Conservation (phyloP, 2,888 invertebrate genomes). For the Petrolisthes cinctipes region DNA sequence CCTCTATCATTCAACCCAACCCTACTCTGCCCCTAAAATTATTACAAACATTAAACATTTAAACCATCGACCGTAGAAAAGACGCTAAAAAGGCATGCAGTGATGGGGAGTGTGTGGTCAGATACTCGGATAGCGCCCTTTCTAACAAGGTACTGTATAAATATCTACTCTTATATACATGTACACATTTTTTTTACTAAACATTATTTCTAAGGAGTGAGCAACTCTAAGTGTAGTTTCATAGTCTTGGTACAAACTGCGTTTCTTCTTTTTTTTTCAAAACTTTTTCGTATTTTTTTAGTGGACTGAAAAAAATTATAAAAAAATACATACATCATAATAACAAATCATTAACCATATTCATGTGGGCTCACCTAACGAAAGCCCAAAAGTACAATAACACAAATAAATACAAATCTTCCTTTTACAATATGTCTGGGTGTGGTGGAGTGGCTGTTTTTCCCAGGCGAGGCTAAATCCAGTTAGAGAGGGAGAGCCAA, state of each 20-base stretch:
- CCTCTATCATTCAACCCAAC: background rate
- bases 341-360: background rate
- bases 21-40: background rate
- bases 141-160: slow-evolving; percentile 26
- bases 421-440: background rate
- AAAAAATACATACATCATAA: background rate
- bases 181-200: slow-evolving; percentile 15
- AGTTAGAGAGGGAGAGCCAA: background rate
- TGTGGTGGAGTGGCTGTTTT: background rate
- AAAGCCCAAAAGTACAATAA: background rate
- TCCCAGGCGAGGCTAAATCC: background rate
- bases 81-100: background rate
- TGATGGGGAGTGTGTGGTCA: slow-evolving; percentile 11
- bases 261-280: background rate
- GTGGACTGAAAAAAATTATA: slow-evolving; percentile 18
- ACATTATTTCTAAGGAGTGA: slow-evolving; percentile 35
- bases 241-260: slow-evolving; percentile 36
- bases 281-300: background rate
- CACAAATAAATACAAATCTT: background rate
- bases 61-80: background rate
- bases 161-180: slow-evolving; percentile 29
- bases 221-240: slow-evolving; percentile 37
- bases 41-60: background rate
- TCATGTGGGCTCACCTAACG: background rate
- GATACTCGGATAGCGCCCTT: slow-evolving; percentile 43